Conservation (phyloP, 2,113 vertebrate genomes). For the Pachyramphus minor region DNA sequence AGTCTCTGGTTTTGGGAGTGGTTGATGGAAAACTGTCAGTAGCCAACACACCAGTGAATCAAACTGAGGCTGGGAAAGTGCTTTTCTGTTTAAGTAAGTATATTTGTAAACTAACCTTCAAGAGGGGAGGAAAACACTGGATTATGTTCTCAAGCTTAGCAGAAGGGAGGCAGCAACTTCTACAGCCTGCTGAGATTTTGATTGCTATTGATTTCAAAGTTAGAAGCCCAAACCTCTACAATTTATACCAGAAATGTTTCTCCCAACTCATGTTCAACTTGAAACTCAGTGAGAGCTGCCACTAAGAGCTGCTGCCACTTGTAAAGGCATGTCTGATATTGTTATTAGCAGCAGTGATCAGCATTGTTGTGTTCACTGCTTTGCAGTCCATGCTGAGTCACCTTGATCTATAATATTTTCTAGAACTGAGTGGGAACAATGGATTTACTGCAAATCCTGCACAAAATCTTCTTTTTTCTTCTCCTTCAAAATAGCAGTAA, state of each 20-base stretch:
- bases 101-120: slow-evolving; percentile 15
- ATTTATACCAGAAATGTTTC: not conserved
- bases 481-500: not conserved
- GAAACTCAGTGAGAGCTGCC: not conserved
- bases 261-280: not conserved
- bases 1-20: not conserved
- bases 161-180: not conserved
- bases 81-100: not conserved
- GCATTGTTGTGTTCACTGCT: not conserved
- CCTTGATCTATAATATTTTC: not conserved
- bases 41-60: not conserved
- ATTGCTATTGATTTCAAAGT: slow-evolving; percentile 41
- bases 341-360: not conserved
- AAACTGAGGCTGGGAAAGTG: not conserved
- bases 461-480: not conserved
- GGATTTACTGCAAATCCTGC: not conserved
- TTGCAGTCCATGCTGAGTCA: not conserved
- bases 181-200: slow-evolving; percentile 19
- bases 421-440: not conserved
- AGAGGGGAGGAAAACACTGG: not conserved
- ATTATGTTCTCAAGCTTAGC: not conserved
- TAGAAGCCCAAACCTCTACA: not conserved
- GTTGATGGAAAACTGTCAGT: not conserved
- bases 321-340: not conserved
- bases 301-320: not conserved